Evolutionary conservation across 1,140 invertebrate genomes (phyloP).

Genomic region (Hyles vespertilio): DNA sequence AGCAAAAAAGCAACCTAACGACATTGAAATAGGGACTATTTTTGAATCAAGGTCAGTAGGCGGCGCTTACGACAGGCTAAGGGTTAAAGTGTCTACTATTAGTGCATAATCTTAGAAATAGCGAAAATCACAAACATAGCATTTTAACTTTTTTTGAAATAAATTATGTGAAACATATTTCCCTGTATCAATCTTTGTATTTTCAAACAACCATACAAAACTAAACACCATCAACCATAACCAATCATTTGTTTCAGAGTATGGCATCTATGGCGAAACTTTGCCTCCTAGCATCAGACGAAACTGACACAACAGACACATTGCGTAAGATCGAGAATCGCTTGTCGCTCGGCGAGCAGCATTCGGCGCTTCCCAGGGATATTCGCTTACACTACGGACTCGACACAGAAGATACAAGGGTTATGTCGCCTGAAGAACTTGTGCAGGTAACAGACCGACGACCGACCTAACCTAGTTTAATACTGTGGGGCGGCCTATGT

Average conservation of each 20-base stretch:
- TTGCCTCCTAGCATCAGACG: slow-evolving; percentile 47
- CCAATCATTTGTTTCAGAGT: slow-evolving; percentile 65
- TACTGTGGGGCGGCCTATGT: too few relatives aligned
- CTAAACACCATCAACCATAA: not conserved
- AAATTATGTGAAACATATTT: too few relatives aligned
- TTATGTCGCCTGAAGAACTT: slow-evolving; percentile 49
- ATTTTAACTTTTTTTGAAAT: too few relatives aligned
- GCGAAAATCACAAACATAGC: too few relatives aligned
- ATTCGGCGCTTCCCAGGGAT: slow-evolving; percentile 43
- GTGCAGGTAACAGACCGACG: slow-evolving; percentile 40
- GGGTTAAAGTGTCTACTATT: too few relatives aligned
- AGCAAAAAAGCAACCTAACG: too few relatives aligned
- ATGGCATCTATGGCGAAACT: slow-evolving; percentile 85
- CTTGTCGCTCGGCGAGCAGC: slow-evolving; percentile 54
- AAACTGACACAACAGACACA: slow-evolving; percentile 12
- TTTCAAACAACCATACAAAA: not conserved
- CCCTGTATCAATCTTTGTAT: too few relatives aligned
- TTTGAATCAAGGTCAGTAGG: too few relatives aligned
- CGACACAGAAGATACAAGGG: slow-evolving; percentile 29
- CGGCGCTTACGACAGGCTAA: too few relatives aligned
- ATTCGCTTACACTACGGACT: slow-evolving; percentile 42
- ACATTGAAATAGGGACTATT: too few relatives aligned
- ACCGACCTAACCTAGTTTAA: too few relatives aligned
- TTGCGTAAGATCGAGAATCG: slow-evolving; percentile 29
- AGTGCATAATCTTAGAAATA: too few relatives aligned